phyloP scores from a whole-genome alignment of 2,888 invertebrate genomes.

The Crioceris asparagi region DNA sequence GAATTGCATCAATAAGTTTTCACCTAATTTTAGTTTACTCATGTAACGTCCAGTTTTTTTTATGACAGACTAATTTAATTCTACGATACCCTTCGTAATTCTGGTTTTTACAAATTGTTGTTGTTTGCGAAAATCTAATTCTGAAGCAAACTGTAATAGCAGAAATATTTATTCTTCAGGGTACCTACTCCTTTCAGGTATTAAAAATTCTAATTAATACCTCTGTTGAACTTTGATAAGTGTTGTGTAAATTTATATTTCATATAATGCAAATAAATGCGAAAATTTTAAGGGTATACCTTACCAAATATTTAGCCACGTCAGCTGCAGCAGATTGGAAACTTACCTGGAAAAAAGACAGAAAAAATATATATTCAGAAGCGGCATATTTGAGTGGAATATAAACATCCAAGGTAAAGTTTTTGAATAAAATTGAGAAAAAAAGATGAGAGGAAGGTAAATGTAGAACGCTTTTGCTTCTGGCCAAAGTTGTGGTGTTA shows the following conservation, averaged over 20 bases:
- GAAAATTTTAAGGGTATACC: constrained; percentile 3
- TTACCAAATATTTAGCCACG: constrained; percentile 12
- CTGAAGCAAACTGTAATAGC: no score
- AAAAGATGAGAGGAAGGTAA: no score
- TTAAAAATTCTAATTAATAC: constrained; percentile 11
- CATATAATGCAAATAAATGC: background rate
- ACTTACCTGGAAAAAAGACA: constrained; percentile 17
- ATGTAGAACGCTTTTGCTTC: no score
- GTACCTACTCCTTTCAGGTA: constrained; percentile 3
- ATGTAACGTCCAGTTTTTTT: no score
- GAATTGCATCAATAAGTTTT: no score
- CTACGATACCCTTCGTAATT: no score
- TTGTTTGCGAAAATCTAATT: no score
- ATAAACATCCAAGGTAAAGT: constrained; percentile 1
- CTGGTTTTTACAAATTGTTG: no score
- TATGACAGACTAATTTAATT: no score
- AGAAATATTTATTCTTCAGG: constrained; percentile 4
- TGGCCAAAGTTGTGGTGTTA: no score
- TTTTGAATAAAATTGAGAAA: background rate
- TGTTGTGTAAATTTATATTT: constrained; percentile 10
- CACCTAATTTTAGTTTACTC: no score
- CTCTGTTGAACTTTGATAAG: constrained; percentile 10
- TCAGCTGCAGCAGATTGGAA: constrained; percentile 9
- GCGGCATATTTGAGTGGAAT: constrained; percentile 2
- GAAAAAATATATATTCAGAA: constrained; percentile 7